These are phyloP conservation scores for Isaurus tuberculatus DNA, from an alignment of 92 coral and sea anemone genomes.

Conservation along the genomic window DNA sequence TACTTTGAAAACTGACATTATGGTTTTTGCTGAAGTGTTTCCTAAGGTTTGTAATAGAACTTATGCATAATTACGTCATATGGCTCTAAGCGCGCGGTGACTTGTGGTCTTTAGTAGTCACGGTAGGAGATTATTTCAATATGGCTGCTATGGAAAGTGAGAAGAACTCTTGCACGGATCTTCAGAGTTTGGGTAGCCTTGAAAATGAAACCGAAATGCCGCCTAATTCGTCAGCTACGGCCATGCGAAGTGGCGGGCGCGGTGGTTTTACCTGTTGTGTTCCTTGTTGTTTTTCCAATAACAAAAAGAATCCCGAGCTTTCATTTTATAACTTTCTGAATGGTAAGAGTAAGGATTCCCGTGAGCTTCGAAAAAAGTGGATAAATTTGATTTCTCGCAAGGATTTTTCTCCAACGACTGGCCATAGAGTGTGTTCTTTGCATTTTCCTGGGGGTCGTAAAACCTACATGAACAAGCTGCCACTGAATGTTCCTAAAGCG, in stretches of 20 bases:
- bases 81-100: not conserved
- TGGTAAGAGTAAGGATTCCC: constrained; percentile 39
- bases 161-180: constrained; percentile 51
- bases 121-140: not conserved
- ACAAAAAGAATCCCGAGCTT: constrained; percentile 49
- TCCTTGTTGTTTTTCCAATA: constrained; percentile 42
- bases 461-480: constrained; percentile 43
- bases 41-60: not conserved
- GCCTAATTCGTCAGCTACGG: not conserved
- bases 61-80: not conserved
- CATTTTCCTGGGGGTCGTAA: constrained; percentile 53
- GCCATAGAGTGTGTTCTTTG: constrained; percentile 38
- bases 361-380: constrained; percentile 50
- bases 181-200: constrained; percentile 16
- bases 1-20: constrained; percentile 43
- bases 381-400: constrained; percentile 30
- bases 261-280: constrained; percentile 56
- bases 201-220: constrained; percentile 30
- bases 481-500: constrained; percentile 40
- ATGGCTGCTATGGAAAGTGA: not conserved
- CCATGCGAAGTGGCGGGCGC: constrained; percentile 34
- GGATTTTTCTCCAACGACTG: constrained; percentile 44
- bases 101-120: too few relatives aligned
- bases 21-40: not conserved
- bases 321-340: constrained; percentile 41